Percentiles rank a stretch among this genome's conserved stretches.
phyloP scores from a whole-genome alignment of 2,113 vertebrate species.

The Ochotona curzoniae region DNA sequence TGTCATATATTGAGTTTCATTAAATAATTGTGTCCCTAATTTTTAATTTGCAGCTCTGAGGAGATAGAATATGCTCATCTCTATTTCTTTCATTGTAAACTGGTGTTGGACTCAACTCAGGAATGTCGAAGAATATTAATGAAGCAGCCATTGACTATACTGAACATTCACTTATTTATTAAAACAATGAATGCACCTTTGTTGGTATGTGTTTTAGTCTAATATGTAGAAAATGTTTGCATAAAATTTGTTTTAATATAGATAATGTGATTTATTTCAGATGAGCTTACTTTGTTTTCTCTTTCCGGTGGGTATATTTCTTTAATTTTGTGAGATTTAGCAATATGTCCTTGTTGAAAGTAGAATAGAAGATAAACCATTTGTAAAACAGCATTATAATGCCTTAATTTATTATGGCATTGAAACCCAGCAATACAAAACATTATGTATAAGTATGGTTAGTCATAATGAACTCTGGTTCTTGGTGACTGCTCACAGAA shows the following conservation, averaged over 20 bases:
- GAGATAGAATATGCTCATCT: constrained; percentile 85
- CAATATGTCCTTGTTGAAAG: constrained; percentile 18
- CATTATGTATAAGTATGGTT: background rate
- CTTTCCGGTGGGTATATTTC: background rate
- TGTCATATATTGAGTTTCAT: constrained; percentile 26
- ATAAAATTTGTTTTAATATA: constrained; percentile 40
- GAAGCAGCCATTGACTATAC: constrained; percentile 88
- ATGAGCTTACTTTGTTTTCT: background rate
- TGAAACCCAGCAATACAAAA: background rate
- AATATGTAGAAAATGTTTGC: background rate
- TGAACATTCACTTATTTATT: constrained; percentile 93
- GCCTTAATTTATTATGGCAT: background rate
- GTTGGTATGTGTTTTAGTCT: constrained; percentile 87
- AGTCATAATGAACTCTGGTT: background rate
- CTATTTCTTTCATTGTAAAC: constrained; percentile 93
- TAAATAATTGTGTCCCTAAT: constrained; percentile 50
- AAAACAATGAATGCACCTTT: constrained; percentile 94
- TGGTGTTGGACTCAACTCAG: constrained; percentile 71
- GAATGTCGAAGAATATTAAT: constrained; percentile 90
- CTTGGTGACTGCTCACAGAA: background rate
- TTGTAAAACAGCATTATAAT: constrained; percentile 46
- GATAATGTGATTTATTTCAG: constrained; percentile 13
- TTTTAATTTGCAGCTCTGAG: constrained; percentile 82
- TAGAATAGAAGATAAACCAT: background rate
- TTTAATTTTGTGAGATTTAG: constrained; percentile 24